phyloP scores from a whole-genome alignment of 2,113 vertebrate genomes.

The Peromyscus californicus region DNA sequence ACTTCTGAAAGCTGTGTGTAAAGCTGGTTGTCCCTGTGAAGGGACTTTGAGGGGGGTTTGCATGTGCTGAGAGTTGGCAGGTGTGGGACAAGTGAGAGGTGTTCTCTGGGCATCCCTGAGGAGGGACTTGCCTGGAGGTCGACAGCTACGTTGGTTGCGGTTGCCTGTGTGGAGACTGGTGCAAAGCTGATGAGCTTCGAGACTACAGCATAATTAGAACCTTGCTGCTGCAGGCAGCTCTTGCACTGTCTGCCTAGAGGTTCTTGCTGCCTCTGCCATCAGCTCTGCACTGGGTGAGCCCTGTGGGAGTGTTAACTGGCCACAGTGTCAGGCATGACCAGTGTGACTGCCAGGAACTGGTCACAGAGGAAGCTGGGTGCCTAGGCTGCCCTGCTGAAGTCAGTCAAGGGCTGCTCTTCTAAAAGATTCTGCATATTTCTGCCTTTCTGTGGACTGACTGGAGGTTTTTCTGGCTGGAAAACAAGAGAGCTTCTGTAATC shows the following conservation, averaged over 20 bases:
- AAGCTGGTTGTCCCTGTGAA: neutral
- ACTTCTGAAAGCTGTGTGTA: too few relatives aligned
- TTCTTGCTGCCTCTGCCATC: neutral
- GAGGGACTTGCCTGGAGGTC: neutral
- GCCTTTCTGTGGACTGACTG: neutral
- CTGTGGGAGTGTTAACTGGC: neutral
- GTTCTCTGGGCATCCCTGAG: neutral
- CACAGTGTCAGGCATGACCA: neutral
- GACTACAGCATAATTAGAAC: neutral
- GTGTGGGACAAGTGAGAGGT: too few relatives aligned
- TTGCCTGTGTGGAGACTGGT: neutral
- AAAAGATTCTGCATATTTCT: neutral
- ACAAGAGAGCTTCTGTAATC: neutral
- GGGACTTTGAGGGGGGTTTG: neutral
- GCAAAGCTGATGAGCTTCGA: too few relatives aligned
- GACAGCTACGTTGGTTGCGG: too few relatives aligned
- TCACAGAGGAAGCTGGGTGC: neutral
- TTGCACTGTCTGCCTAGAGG: neutral
- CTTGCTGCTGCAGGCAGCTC: neutral
- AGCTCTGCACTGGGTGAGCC: neutral
- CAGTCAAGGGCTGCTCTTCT: neutral
- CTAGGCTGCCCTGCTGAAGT: neutral
- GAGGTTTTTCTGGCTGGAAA: neutral
- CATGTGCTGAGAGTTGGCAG: neutral
- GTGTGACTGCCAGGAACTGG: neutral